Base-by-base conservation (phyloP, 1,140 invertebrate species). In the Eriocheir sinensis region DNA sequence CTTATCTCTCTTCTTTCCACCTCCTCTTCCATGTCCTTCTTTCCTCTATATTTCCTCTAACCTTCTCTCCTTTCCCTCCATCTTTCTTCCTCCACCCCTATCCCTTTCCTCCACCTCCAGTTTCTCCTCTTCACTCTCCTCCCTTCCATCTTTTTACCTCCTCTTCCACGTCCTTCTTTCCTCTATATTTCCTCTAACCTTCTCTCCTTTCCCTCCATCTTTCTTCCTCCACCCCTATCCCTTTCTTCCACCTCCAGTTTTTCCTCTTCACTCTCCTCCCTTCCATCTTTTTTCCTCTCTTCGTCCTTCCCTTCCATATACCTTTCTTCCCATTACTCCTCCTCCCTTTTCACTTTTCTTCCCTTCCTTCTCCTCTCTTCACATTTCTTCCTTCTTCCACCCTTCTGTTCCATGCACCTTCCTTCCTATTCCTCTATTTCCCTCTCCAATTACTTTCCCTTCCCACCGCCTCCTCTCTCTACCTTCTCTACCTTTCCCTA, bases 191-290 rank as follows among this genome's bases (percentile, higher is more conserved):
- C 32, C 83, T 85, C 32, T 85, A 30, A 17, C 32, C 83, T 40
- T 85, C 83, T 34, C 15, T 85, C 40, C 27, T 85, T 36, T 36
- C 21, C 88, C n/a, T 89, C 38, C 34, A 15, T 92, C 91, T 60
- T 15, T 81, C 41, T 92, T 79, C 60, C 38, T 44, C 38, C 79
- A 60, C 34, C n/a, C 2, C 27, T 30, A 38, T 21, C 17, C n/a
- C 60, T 80, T 38, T 79, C 79, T n/a, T 36, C 27, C 48, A n/a
- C n/a, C 17, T 41, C 3, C 79, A n/a, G n/a, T n/a, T n/a, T n/a
- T 17, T 79, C 91, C 8, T 79, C 3, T 36, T 36, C 34, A n/a
- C 36, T 41, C 60, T 81, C 90, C 21, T 79, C 3, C 79, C 15
- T 36, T 79, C 34, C 34, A n/a, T 41, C 38, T 30, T 41, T n/a